A percentile compares a stretch with the other conserved stretches of the same genome.
These are phyloP conservation scores for Enteromius fasciolatus DNA, from an alignment of 2,797 vertebrate species.

Conservation along the genomic window DNA sequence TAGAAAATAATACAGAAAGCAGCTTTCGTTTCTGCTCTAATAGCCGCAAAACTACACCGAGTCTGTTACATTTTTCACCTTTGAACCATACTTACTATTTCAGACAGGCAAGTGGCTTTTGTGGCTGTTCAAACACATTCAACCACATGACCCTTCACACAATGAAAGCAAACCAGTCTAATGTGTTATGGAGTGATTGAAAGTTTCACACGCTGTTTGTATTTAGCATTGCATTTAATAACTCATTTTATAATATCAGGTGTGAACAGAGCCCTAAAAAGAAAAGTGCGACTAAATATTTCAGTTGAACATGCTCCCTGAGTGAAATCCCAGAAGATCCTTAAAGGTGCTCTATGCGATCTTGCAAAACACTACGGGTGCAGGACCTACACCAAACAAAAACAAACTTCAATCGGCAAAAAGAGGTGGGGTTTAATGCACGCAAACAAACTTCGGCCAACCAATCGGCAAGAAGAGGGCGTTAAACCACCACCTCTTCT, in stretches of 20 bases:
- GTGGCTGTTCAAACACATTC: not conserved
- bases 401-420: too few species aligned
- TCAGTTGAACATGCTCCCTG: not conserved
- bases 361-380: too few species aligned
- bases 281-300: not conserved
- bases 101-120: not conserved
- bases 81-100: not conserved
- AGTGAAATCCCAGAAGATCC: slow-evolving; percentile 10
- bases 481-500: too few species aligned
- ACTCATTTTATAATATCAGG: not conserved
- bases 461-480: too few species aligned
- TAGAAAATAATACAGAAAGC: not conserved
- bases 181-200: not conserved
- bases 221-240: not conserved
- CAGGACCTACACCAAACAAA: too few species aligned
- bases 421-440: too few species aligned
- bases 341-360: too few species aligned
- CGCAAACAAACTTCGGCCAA: too few species aligned
- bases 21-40: not conserved
- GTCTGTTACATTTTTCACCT: not conserved
- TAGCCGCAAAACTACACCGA: not conserved
- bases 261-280: not conserved
- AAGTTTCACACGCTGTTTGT: not conserved
- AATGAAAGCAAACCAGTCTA: not conserved
- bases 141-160: not conserved